Percentiles rank a stretch among this genome's conserved stretches.
phyloP scores from a whole-genome alignment of 35 echinoderm and acorn worm species.

The Ptychodera flava region DNA sequence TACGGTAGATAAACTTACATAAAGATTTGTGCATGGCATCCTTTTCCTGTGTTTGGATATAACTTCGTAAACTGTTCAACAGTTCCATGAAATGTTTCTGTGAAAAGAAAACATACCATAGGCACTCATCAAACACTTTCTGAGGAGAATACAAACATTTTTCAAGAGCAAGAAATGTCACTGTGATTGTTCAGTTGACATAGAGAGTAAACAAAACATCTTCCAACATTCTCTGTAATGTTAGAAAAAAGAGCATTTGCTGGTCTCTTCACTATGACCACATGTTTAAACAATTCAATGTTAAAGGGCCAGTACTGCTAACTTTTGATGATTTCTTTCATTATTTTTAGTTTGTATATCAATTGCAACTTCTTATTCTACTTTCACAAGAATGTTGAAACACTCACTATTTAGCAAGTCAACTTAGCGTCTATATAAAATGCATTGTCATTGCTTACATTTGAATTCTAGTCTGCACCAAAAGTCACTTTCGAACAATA shows the following conservation, averaged over 20 bases:
- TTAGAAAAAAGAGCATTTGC: background rate
- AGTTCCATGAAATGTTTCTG: slow-evolving; percentile 55
- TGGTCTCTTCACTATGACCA: background rate
- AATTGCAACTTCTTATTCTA: too few species aligned
- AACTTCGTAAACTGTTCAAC: slow-evolving; percentile 56
- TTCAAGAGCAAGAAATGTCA: background rate
- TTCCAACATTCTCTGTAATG: background rate
- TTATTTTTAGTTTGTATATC: too few species aligned
- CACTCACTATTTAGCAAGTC: too few species aligned
- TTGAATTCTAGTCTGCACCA: too few species aligned
- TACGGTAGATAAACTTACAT: too few species aligned
- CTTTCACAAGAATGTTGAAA: too few species aligned
- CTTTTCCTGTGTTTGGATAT: slow-evolving; percentile 63
- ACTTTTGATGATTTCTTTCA: too few species aligned
- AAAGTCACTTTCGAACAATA: too few species aligned
- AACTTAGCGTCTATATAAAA: too few species aligned
- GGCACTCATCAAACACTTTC: background rate
- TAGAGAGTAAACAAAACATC: background rate
- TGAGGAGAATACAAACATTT: background rate
- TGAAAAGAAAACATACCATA: slow-evolving; percentile 23
- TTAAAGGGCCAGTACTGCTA: too few species aligned
- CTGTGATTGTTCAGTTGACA: background rate
- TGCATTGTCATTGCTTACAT: too few species aligned
- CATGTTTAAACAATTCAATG: too few species aligned
- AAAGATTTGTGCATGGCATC: slow-evolving; percentile 38